A percentile compares a stretch with the other conserved stretches of the same genome.
These are phyloP conservation scores for Zaprionus nigranus DNA, from an alignment of 1,140 invertebrate genomes.

Conservation along the genomic window DNA sequence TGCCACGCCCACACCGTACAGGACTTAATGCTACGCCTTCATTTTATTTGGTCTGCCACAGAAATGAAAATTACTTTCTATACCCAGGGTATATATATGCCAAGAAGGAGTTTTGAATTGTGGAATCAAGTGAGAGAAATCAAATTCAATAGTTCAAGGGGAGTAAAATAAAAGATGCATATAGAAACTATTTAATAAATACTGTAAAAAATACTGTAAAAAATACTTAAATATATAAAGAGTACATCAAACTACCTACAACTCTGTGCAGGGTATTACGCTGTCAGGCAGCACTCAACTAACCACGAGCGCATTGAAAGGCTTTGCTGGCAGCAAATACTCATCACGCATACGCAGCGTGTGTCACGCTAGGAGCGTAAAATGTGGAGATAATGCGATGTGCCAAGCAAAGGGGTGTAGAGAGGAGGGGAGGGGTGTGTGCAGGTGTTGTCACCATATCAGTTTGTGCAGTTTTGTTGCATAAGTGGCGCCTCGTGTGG, in stretches of 20 bases:
- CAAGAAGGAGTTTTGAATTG: background rate
- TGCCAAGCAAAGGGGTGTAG: background rate
- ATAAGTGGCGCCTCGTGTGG: constrained; percentile 48
- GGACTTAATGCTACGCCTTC: background rate
- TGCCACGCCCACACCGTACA: background rate
- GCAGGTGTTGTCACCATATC: constrained; percentile 42
- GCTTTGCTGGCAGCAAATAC: constrained; percentile 26
- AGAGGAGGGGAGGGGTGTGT: background rate
- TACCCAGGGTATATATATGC: background rate
- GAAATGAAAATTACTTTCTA: constrained; percentile 29
- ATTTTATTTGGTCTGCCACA: constrained; percentile 18
- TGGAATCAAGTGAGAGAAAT: background rate
- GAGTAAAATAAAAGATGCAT: too few species aligned
- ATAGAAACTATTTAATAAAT: background rate
- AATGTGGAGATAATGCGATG: constrained; percentile 44
- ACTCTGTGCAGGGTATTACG: background rate
- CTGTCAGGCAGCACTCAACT: background rate
- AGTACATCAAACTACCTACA: background rate
- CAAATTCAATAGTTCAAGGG: too few species aligned
- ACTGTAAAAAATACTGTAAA: background rate
- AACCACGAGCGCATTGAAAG: background rate
- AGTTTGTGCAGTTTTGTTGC: constrained; percentile 38
- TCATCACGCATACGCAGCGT: constrained; percentile 57
- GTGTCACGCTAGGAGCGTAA: constrained; percentile 53
- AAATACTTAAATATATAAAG: background rate